A percentile compares a stretch with the other conserved stretches of the same genome.
phyloP scores from a whole-genome alignment of 2,113 vertebrate species.

The Meles meles region DNA sequence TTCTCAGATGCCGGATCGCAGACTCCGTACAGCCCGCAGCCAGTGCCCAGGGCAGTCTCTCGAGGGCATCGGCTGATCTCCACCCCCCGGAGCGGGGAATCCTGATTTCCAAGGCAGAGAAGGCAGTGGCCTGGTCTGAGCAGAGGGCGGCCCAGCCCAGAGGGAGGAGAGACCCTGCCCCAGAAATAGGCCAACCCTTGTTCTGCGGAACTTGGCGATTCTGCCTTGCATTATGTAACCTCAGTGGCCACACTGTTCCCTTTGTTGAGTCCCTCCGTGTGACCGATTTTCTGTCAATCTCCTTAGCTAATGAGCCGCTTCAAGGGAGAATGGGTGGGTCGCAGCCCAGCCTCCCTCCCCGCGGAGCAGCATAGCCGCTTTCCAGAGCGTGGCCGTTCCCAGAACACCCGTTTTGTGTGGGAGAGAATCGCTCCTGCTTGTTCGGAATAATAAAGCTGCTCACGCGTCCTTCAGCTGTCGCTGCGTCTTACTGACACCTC shows the following conservation, averaged over 20 bases:
- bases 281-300: not conserved
- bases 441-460: not conserved
- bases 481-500: not conserved
- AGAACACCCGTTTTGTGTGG: not conserved
- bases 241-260: not conserved
- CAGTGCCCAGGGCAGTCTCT: not conserved
- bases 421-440: not conserved
- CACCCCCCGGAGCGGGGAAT: too few species aligned
- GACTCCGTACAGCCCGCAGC: not conserved
- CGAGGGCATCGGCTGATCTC: not conserved
- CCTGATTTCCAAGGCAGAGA: not conserved
- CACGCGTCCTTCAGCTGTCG: not conserved
- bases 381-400: not conserved
- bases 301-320: slow-evolving; percentile 23
- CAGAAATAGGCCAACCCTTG: not conserved
- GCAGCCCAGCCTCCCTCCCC: not conserved
- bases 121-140: not conserved
- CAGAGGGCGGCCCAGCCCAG: not conserved
- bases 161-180: not conserved
- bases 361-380: not conserved
- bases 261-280: not conserved
- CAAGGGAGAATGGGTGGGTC: not conserved
- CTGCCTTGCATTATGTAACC: not conserved
- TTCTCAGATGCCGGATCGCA: not conserved
- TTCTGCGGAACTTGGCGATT: not conserved